A percentile compares a stretch with the other conserved stretches of the same genome.
phyloP scores from a whole-genome alignment of 2,113 vertebrate species.

The Theristicus caerulescens region DNA sequence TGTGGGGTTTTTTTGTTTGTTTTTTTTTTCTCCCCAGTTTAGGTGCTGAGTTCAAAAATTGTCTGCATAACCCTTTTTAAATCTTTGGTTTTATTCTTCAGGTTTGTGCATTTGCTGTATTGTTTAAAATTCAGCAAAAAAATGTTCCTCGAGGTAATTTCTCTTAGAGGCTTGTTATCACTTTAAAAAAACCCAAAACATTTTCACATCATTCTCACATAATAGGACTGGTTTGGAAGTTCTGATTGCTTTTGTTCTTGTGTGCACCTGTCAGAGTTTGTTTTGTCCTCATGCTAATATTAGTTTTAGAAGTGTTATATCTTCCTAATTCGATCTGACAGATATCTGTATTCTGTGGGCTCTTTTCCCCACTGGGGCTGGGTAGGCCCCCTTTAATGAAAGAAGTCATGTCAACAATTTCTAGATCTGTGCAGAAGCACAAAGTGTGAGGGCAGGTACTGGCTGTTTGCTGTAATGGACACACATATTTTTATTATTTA shows the following conservation, averaged over 20 bases:
- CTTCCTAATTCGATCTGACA: not conserved
- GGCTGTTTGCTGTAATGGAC: not conserved
- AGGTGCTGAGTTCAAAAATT: rapidly evolving
- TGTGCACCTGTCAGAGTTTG: not conserved
- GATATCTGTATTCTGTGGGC: not conserved
- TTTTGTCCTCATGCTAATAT: not conserved
- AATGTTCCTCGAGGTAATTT: not conserved
- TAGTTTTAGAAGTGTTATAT: not conserved
- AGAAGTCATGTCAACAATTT: rapidly evolving
- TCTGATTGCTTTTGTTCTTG: not conserved
- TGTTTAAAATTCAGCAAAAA: not conserved
- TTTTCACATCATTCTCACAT: not conserved
- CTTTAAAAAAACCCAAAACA: rapidly evolving
- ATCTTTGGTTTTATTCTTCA: not conserved
- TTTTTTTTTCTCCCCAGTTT: not conserved
- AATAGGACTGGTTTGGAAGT: not conserved
- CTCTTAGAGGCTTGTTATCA: not conserved
- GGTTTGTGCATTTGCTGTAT: rapidly evolving
- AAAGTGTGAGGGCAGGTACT: not conserved
- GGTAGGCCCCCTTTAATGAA: not conserved
- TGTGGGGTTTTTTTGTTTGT: not conserved
- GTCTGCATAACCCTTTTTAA: not conserved
- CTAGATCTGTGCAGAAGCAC: not conserved
- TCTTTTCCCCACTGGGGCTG: not conserved
- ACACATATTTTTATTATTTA: not conserved